Evolutionary conservation across 1,140 invertebrate species (phyloP).

Genomic region (Drosophila busckii): DNA sequence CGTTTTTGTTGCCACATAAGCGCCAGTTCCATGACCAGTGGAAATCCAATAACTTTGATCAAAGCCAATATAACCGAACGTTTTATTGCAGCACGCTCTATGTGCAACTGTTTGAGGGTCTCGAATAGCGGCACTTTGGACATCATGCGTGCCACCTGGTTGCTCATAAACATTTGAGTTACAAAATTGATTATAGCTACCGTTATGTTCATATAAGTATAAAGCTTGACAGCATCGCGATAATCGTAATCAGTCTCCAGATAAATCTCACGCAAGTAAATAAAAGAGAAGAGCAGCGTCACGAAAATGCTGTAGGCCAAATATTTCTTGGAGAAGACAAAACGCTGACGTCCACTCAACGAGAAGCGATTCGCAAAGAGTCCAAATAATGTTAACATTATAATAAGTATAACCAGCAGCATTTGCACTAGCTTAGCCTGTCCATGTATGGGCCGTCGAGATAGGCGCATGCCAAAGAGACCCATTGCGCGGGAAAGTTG

Average conservation of each 20-base stretch:
- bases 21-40: conserved; percentile 38
- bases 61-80: conserved; percentile 31
- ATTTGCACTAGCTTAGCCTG: conserved; percentile 24
- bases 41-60: conserved; percentile 47
- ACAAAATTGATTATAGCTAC: conserved; percentile 55
- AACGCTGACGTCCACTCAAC: conserved; percentile 21
- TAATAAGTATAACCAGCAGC: conserved; percentile 30
- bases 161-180: conserved; percentile 39
- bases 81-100: conserved; percentile 27
- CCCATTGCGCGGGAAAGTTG: conserved; percentile 18
- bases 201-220: conserved; percentile 60
- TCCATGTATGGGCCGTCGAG: conserved; percentile 16
- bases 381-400: conserved; percentile 40
- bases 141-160: conserved; percentile 37
- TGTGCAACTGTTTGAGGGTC: conserved; percentile 22
- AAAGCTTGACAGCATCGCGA: conserved; percentile 51
- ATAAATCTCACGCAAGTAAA: conserved; percentile 47
- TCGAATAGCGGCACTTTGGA: conserved; percentile 46
- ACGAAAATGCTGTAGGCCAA: conserved; percentile 39
- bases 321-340: conserved; percentile 40
- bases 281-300: conserved; percentile 27
- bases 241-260: conserved; percentile 56
- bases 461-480: conserved; percentile 13
- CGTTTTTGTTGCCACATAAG: conserved; percentile 46
- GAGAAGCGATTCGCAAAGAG: conserved; percentile 46